Evolutionary conservation across 2,797 vertebrate genomes (phyloP).

Genomic region (Bryconaethiops microstoma): DNA sequence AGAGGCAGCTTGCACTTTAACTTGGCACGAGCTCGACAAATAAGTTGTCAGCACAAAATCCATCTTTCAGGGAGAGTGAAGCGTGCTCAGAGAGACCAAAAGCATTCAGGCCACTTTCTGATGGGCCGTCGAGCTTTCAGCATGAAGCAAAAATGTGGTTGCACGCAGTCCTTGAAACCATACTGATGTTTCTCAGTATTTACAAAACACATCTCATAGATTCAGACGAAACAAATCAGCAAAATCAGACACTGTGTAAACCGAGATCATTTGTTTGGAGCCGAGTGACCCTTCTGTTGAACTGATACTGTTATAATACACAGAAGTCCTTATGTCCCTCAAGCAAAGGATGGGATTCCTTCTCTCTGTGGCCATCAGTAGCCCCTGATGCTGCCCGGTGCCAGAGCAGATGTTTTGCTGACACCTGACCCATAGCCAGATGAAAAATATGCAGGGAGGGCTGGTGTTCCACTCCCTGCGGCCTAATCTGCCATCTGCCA

Average conservation of each 20-base stretch:
- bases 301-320: slow-evolving; percentile 64
- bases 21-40: slow-evolving; percentile 65
- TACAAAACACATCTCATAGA: slow-evolving; percentile 44
- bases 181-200: slow-evolving; percentile 16
- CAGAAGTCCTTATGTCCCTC: slow-evolving; percentile 69
- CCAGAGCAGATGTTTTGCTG: slow-evolving; percentile 87
- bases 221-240: slow-evolving; percentile 62
- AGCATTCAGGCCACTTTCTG: slow-evolving; percentile 65
- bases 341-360: slow-evolving; percentile 45
- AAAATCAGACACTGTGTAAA: slow-evolving; percentile 69
- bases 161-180: background rate
- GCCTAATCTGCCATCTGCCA: slow-evolving; percentile 90
- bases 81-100: slow-evolving; percentile 62
- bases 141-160: slow-evolving; percentile 48
- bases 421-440: slow-evolving; percentile 90
- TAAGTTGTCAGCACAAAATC: slow-evolving; percentile 59
- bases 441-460: slow-evolving; percentile 73
- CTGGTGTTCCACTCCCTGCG: slow-evolving; percentile 75
- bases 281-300: slow-evolving; percentile 60
- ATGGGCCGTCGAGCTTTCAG: slow-evolving; percentile 18
- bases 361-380: slow-evolving; percentile 62
- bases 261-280: slow-evolving; percentile 68
- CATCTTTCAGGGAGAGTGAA: slow-evolving; percentile 51
- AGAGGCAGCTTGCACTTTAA: slow-evolving; percentile 73
- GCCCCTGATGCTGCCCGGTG: slow-evolving; percentile 68